These are phyloP conservation scores for Erynnis tages DNA, from an alignment of 2,888 invertebrate genomes.

Conservation along the genomic window DNA sequence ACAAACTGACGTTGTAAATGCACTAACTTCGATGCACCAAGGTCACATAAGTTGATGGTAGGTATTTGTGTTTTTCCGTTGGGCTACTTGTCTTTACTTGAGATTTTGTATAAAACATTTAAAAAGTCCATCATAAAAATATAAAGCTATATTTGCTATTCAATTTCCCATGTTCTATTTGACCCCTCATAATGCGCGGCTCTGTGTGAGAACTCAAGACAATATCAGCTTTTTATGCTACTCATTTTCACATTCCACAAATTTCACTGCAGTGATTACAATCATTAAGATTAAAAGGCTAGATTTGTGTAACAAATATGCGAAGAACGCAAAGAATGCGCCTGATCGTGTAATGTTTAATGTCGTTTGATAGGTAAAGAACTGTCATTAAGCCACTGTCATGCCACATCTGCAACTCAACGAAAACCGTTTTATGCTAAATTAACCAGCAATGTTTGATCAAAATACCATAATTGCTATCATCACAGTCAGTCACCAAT, in stretches of 20 bases:
- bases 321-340: constrained; percentile 51
- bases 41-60: no score
- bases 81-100: no score
- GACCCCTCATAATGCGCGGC: constrained; percentile 7
- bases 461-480: background rate
- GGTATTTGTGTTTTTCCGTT: no score
- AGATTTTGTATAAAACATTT: no score
- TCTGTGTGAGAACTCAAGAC: constrained; percentile 21
- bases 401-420: background rate
- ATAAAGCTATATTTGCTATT: background rate
- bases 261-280: constrained; percentile 55
- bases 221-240: constrained; percentile 29
- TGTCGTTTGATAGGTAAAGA: constrained; percentile 24
- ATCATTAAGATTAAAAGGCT: constrained; percentile 49
- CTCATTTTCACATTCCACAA: constrained; percentile 51
- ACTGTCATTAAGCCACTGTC: constrained; percentile 12
- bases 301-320: constrained; percentile 38
- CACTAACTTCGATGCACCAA: no score
- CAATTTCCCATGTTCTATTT: background rate
- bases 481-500: background rate
- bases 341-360: constrained; percentile 40
- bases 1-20: no score
- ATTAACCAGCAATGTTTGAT: background rate
- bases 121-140: no score
- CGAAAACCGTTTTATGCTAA: background rate